Evolutionary conservation across 2,797 vertebrate genomes (phyloP).

Genomic region (Silurus aristotelis): DNA sequence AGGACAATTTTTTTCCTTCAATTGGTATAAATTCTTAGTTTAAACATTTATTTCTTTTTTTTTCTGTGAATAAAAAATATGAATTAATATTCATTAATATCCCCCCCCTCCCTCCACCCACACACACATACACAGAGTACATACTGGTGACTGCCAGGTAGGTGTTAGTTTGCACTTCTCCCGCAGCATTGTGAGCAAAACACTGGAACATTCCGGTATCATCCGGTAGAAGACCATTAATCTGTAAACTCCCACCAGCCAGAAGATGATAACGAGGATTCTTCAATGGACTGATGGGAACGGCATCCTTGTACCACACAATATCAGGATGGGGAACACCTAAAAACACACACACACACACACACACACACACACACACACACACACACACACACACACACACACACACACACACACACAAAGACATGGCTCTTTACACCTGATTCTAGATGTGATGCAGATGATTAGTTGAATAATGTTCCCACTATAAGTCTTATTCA

Average conservation of each 20-base stretch:
- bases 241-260: conserved; percentile 85
- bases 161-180: conserved; percentile 94
- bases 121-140: background rate
- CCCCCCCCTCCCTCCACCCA: background rate
- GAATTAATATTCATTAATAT: too few relatives aligned
- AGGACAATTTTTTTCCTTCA: too few relatives aligned
- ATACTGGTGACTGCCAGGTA: conserved; percentile 95
- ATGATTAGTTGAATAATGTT: background rate
- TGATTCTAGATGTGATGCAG: too few relatives aligned
- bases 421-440: too few relatives aligned
- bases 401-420: background rate
- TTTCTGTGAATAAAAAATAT: too few relatives aligned
- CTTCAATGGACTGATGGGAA: conserved; percentile 81
- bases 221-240: conserved; percentile 88
- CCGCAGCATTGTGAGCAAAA: conserved; percentile 88
- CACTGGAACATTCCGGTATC: conserved; percentile 99
- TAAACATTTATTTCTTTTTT: too few relatives aligned
- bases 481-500: background rate
- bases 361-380: background rate
- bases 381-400: background rate
- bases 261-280: conserved; percentile 85
- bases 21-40: too few relatives aligned
- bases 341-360: conserved; percentile 58
- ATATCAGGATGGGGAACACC: conserved; percentile 87
- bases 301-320: conserved; percentile 93